Base-by-base conservation (phyloP, 2,113 vertebrate genomes). In the Orthonyx spaldingii region DNA sequence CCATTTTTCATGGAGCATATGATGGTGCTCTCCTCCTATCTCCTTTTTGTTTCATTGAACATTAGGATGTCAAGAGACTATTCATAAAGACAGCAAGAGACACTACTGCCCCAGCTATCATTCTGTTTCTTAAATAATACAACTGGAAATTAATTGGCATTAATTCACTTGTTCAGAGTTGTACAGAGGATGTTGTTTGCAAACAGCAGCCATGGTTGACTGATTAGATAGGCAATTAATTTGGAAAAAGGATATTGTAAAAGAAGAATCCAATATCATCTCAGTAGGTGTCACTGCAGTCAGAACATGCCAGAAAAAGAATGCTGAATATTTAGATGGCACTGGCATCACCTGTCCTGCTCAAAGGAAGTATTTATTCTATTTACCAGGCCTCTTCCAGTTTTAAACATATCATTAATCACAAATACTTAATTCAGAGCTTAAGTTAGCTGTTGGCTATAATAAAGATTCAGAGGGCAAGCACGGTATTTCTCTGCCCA, bases 231-330 rank as follows among this genome's bases (percentile, higher is more conserved):
- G 63, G 84, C 82, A 97, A 97, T 96, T 98, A 97, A 95, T 96
- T 96, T 93, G 84, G 88, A 83, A 90, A 97, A 96, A 93, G 64
- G 16, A 55, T 96, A 87, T 74, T 93, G 78, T 81, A 92, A 93
- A 97, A 87, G 59, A 87, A 94, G 64, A 95, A 93, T 91, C 75
- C 84, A 94, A 59, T 89, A 71, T 49, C 70, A 91, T 90, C 90
- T 97, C 97, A 97, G 97, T 81, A 97, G 95, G 82, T 97, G 93
- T 96, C 96, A 96, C 77, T 94, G 89, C 70, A 93, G 65, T 89
- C 91, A 92, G 96, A 96, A 97, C 39, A 14, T 15, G 69, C 28
- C 63, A 76, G 83, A 93, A 76, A 61, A 94, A 35, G 46, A 93
- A 87, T 19, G 55, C 20, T 63, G 75, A 95, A 84, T 89, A 91